Evolutionary conservation across 2,797 vertebrate species (phyloP).

Genomic region (Catharus ustulatus): DNA sequence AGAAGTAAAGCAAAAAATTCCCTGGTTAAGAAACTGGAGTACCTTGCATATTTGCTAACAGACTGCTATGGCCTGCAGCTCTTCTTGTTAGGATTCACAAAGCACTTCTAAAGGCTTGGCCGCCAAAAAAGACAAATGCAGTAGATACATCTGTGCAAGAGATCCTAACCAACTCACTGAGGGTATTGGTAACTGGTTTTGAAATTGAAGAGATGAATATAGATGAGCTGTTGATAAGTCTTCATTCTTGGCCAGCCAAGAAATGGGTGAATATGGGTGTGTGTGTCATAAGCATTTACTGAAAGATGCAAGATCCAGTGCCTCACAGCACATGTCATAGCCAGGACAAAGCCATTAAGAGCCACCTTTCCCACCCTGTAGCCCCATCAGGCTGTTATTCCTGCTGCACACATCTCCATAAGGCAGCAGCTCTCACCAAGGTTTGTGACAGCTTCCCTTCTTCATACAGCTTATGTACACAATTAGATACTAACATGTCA

Average conservation of each 20-base stretch:
- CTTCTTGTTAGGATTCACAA: background rate
- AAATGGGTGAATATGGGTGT: background rate
- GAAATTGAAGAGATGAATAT: background rate
- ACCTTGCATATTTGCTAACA: background rate
- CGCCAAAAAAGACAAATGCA: background rate
- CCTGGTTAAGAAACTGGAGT: background rate
- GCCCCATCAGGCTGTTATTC: background rate
- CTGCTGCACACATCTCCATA: rapidly evolving
- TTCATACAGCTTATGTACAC: background rate
- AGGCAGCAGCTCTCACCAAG: background rate
- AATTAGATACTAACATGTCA: rapidly evolving
- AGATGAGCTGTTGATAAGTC: background rate
- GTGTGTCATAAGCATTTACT: rapidly evolving
- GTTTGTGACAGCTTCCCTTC: background rate
- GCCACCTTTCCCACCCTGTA: background rate
- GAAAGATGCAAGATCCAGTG: background rate
- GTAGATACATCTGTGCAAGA: background rate
- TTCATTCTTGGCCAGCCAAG: background rate
- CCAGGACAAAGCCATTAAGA: background rate
- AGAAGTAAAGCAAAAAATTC: background rate
- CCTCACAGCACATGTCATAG: rapidly evolving
- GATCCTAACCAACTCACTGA: background rate
- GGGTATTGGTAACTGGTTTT: background rate
- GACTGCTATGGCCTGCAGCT: background rate
- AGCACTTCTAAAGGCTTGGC: background rate